Base-by-base conservation (phyloP, 35 echinoderm and acorn worm species). In the Ophiothrix spiculata region DNA sequence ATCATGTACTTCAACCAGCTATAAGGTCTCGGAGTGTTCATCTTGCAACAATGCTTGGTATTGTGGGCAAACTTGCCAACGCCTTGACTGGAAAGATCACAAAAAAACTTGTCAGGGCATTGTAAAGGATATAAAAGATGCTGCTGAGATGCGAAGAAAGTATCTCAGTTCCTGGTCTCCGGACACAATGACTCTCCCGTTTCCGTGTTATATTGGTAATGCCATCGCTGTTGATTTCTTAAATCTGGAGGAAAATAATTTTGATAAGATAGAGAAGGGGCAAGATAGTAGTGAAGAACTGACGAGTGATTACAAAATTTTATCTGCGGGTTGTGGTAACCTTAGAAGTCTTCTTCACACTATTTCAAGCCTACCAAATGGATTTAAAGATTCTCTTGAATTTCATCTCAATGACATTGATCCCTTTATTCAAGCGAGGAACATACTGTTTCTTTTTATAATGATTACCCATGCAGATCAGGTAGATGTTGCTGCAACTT, bases 281-380 rank as follows among this genome's bases (percentile, higher is more conserved):
- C 21, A 54, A 25, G 38, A 74, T 31, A 45, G 19, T 34, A 25
- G 8, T 0, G n/a, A 4, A 40, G 4, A 8, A 46, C 46, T 56
- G 0, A 3, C 8, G 29, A 64, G 46, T 32, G 84, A 82, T 36
- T 87, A 56, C 60, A 63, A 78, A 41, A 64, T 89, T 28, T 56
- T n/a, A n/a, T n/a, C n/a, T n/a, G n/a, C n/a, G n/a, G n/a, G n/a
- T n/a, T n/a, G n/a, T n/a, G n/a, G n/a, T 93, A 87, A 93, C 34
- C 38, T 93, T 12, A 39, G 87, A 34, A 81, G 89, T 35, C 37
- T 79, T 1, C 64, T 93, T 1, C 49, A 84, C 13, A 93, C 91
- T 33, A 77, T 77, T 10, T 73, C 81, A 21, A 89, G n/a, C n/a
- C n/a, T n/a, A n/a, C n/a, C n/a, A n/a, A n/a, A n/a, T n/a, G n/a